A percentile compares a stretch with the other conserved stretches of the same genome.
These are phyloP conservation scores for Mesoclemmys tuberculata DNA, from an alignment of 2,113 vertebrate species.

Conservation along the genomic window DNA sequence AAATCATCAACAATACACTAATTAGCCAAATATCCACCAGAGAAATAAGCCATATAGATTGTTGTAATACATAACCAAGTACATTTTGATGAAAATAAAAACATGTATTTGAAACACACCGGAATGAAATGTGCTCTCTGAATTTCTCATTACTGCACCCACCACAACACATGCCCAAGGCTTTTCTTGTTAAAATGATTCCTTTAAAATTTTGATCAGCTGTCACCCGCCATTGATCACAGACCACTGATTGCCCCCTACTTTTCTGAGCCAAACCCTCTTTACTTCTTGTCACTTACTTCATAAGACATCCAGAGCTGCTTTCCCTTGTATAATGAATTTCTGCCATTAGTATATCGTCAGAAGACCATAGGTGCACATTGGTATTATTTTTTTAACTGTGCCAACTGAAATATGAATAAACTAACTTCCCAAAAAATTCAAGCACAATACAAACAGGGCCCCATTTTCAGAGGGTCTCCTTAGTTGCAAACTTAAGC, in stretches of 20 bases:
- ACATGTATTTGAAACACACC: not conserved
- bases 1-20: not conserved
- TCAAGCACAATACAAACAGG: not conserved
- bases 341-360: not conserved
- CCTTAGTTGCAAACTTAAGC: not conserved
- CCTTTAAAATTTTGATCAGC: not conserved
- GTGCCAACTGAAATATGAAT: not conserved
- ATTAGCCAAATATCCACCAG: not conserved
- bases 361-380: not conserved
- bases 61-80: not conserved
- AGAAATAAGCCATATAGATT: not conserved
- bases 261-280: not conserved
- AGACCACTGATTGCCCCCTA: not conserved
- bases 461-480: not conserved
- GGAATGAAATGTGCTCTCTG: not conserved
- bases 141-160: not conserved
- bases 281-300: not conserved
- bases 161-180: not conserved
- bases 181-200: not conserved
- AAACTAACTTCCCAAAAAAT: not conserved
- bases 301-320: not conserved
- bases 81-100: not conserved
- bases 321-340: not conserved
- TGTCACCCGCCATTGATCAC: not conserved
- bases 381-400: not conserved